These are phyloP conservation scores for Synergus gifuensis DNA, from an alignment of 2,888 invertebrate species.

Conservation along the genomic window DNA sequence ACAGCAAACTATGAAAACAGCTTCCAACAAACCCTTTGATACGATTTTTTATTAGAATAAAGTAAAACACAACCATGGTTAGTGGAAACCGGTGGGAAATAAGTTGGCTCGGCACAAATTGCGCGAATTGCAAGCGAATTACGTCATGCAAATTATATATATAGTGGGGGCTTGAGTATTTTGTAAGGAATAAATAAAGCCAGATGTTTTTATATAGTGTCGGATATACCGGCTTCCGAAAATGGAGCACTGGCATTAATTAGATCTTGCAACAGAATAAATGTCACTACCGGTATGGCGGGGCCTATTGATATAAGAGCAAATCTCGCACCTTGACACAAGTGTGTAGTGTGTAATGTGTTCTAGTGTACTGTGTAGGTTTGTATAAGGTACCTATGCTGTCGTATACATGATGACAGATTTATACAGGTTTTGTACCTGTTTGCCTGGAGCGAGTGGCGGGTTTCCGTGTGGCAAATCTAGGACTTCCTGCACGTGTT, in stretches of 20 bases:
- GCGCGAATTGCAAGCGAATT: constrained; percentile 35
- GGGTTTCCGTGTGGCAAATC: constrained; percentile 59
- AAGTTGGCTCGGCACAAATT: constrained; percentile 32
- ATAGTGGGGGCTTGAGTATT: constrained; percentile 22
- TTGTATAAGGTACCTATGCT: background rate
- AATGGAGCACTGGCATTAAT: constrained; percentile 41
- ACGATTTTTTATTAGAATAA: background rate
- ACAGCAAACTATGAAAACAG: too few species aligned
- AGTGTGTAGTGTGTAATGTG: constrained; percentile 40
- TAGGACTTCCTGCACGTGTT: constrained; percentile 66
- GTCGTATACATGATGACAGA: background rate
- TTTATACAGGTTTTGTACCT: background rate
- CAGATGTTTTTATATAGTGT: constrained; percentile 27
- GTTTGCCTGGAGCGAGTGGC: constrained; percentile 44
- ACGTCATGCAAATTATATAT: constrained; percentile 33
- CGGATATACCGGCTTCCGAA: constrained; percentile 40
- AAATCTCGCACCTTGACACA: constrained; percentile 38
- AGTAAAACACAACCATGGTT: background rate
- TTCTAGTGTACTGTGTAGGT: constrained; percentile 26
- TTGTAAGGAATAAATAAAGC: constrained; percentile 42
- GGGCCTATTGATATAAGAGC: background rate
- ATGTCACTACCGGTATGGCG: constrained; percentile 23
- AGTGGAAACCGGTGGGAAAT: constrained; percentile 31
- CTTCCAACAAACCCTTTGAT: too few species aligned
- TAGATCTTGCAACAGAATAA: constrained; percentile 39